Percentiles rank a stretch among this genome's conserved stretches.
Conservation (phyloP, 2,113 vertebrate genomes). For the Mobula hypostoma region DNA sequence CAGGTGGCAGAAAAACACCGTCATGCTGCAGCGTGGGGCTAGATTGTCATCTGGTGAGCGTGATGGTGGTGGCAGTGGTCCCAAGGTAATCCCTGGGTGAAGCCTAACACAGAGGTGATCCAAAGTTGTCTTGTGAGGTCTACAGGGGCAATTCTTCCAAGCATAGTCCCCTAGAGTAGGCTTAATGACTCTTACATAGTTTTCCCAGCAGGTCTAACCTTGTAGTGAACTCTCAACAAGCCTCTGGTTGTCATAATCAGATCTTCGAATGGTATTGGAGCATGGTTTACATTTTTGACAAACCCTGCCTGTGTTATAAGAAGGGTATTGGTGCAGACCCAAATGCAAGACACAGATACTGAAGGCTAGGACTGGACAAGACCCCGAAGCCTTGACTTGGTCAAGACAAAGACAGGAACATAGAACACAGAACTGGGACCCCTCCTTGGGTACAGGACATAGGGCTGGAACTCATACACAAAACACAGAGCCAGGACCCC, state of each 20-base stretch:
- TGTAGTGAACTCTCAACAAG: not conserved
- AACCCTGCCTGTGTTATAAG: not conserved
- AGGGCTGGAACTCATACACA: no score
- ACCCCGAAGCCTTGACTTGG: no score
- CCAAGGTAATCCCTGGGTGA: not conserved
- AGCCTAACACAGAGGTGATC: not conserved
- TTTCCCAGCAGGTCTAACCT: not conserved
- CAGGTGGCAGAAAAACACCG: not conserved
- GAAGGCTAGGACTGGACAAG: no score
- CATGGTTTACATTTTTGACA: not conserved
- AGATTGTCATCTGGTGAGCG: not conserved
- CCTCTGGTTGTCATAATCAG: not conserved
- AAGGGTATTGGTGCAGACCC: no score
- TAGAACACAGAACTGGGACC: no score
- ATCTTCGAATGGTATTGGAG: not conserved
- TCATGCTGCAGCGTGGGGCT: not conserved
- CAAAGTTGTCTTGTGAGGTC: not conserved
- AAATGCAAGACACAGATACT: no score
- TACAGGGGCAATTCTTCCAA: not conserved
- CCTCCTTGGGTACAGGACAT: no score
- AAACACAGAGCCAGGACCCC: no score
- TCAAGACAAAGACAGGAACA: no score
- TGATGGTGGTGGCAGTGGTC: not conserved
- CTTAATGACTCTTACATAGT: not conserved
- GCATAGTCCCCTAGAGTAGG: no score